These are phyloP conservation scores for Gari tellinella DNA, from an alignment of 2,888 invertebrate species.

Conservation along the genomic window DNA sequence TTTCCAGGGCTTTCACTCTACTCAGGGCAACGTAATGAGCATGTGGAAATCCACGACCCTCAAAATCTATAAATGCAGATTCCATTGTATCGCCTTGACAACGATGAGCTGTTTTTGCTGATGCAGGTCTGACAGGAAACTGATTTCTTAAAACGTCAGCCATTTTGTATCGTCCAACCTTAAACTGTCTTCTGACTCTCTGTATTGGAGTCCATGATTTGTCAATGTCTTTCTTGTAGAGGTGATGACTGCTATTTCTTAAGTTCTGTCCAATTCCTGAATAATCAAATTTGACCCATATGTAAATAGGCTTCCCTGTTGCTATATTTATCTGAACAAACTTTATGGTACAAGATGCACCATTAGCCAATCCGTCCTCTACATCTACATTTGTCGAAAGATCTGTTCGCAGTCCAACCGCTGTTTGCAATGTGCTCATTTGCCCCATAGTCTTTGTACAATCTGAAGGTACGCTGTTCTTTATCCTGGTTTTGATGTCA, in stretches of 20 bases:
- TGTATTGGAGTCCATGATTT: constrained; percentile 28
- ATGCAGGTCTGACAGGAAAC: constrained; percentile 32
- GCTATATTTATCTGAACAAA: not conserved
- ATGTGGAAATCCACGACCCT: constrained; percentile 22
- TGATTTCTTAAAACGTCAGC: constrained; percentile 28
- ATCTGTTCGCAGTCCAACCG: constrained; percentile 27
- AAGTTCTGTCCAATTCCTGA: not conserved
- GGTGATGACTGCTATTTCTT: constrained; percentile 5
- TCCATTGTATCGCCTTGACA: constrained; percentile 46
- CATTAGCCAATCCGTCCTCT: constrained; percentile 50
- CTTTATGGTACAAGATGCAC: constrained; percentile 19
- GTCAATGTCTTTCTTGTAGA: constrained; percentile 4
- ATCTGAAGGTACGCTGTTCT: not conserved
- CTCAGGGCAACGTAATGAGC: constrained; percentile 44
- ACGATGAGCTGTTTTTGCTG: constrained; percentile 37
- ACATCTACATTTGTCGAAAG: constrained; percentile 41
- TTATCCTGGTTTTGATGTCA: constrained; percentile 7
- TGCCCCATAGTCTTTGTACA: constrained; percentile 13
- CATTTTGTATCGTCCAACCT: constrained; percentile 32
- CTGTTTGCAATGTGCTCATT: constrained; percentile 6
- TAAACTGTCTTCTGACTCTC: constrained; percentile 30
- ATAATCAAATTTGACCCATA: constrained; percentile 12
- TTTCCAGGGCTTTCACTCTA: constrained; percentile 29
- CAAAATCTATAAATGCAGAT: constrained; percentile 32
- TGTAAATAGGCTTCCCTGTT: not conserved